Evolutionary conservation across 2,797 vertebrate genomes (phyloP).

Genomic region (Sebastes matsubarae): DNA sequence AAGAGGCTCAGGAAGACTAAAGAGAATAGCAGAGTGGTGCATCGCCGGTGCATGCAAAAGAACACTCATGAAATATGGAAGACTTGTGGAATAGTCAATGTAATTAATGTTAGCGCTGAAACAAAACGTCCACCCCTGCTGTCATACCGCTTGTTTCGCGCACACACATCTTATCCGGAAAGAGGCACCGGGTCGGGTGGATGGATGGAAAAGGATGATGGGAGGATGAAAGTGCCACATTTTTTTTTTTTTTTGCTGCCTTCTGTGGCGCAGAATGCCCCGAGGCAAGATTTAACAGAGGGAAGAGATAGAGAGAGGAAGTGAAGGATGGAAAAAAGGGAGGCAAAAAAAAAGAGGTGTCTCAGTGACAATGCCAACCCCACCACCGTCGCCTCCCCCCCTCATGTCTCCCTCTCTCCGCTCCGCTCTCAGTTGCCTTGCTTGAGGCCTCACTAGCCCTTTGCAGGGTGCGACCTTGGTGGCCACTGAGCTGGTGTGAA

Average conservation of each 20-base stretch:
- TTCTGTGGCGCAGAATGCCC: conserved; percentile 70
- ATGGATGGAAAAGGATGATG: conserved; percentile 60
- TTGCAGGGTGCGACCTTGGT: conserved; percentile 70
- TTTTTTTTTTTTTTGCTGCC: conserved; percentile 60
- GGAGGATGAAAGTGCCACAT: conserved; percentile 70
- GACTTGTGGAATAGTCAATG: conserved; percentile 66
- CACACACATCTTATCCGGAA: conserved; percentile 39
- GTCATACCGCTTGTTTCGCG: conserved; percentile 48
- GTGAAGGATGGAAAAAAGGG: conserved; percentile 40
- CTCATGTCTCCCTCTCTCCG: conserved; percentile 20
- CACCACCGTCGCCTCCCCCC: not conserved
- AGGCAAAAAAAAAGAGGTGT: conserved; percentile 42
- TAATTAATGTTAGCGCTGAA: conserved; percentile 77
- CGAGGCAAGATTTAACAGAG: conserved; percentile 71
- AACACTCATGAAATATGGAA: conserved; percentile 78
- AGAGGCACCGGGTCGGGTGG: conserved; percentile 50
- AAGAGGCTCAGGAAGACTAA: conserved; percentile 71
- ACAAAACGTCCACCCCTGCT: conserved; percentile 73
- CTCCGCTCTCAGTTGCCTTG: conserved; percentile 39
- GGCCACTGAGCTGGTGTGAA: conserved; percentile 61
- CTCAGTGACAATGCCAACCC: conserved; percentile 66
- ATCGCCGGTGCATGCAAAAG: conserved; percentile 49
- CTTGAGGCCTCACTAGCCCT: conserved; percentile 67
- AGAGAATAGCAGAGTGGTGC: conserved; percentile 73
- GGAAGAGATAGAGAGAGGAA: conserved; percentile 61